A percentile compares a stretch with the other conserved stretches of the same genome.
phyloP scores from a whole-genome alignment of 37 sponge, comb jelly and placozoan genomes.

The Spongilla lacustris region DNA sequence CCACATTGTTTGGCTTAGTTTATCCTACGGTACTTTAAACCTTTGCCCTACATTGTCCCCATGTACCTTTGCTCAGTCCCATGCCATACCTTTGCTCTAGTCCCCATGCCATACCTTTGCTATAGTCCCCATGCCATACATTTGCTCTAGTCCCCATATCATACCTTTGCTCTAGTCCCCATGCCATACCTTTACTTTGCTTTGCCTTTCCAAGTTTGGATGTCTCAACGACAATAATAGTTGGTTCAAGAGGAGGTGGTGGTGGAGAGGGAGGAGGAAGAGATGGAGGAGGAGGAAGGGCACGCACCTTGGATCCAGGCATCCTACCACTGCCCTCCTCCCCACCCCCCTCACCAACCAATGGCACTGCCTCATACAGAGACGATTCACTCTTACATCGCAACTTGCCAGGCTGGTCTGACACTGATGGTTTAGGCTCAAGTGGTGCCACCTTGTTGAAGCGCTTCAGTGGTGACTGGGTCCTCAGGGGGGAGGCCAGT shows the following conservation, averaged over 20 bases:
- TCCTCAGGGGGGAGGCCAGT: constrained; percentile 35
- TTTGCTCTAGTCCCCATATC: too few relatives aligned
- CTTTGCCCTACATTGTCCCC: too few relatives aligned
- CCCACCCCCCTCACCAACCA: not conserved
- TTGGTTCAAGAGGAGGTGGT: not conserved
- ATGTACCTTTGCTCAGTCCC: too few relatives aligned
- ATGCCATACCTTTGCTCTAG: too few relatives aligned
- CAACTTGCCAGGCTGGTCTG: constrained; percentile 17
- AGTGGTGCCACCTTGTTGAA: constrained; percentile 68
- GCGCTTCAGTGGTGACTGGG: constrained; percentile 55
- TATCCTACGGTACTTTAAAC: too few relatives aligned
- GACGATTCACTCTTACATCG: constrained; percentile 9
- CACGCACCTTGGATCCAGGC: not conserved
- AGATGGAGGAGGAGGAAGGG: not conserved
- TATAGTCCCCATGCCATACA: too few relatives aligned
- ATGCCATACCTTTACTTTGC: not conserved
- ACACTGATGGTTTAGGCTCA: not conserved
- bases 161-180: too few relatives aligned
- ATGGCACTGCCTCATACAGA: constrained; percentile 2
- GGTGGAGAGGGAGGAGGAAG: not conserved
- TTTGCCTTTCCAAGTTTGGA: not conserved
- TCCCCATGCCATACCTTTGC: too few relatives aligned
- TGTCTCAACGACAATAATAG: not conserved
- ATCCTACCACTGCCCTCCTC: not conserved
- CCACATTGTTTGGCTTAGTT: too few relatives aligned